These are phyloP conservation scores for Limnephilus rhombicus DNA, from an alignment of 2,888 invertebrate genomes.

Conservation along the genomic window DNA sequence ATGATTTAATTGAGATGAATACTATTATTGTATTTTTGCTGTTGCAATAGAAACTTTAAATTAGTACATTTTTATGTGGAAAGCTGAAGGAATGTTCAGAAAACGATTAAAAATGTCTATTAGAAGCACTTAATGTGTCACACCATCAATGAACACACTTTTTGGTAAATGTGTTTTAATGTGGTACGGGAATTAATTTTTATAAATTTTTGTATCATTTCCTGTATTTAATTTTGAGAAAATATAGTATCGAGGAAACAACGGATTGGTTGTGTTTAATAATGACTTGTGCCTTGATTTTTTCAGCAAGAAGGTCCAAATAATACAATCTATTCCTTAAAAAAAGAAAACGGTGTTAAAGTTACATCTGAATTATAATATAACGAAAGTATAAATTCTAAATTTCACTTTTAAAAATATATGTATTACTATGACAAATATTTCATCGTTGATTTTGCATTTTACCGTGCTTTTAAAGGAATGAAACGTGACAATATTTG, in stretches of 20 bases:
- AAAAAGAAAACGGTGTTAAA: slow-evolving; percentile 14
- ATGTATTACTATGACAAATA: neutral
- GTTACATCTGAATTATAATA: slow-evolving; percentile 18
- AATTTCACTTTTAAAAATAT: slow-evolving; percentile 3
- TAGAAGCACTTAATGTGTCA: neutral
- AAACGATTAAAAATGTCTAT: neutral
- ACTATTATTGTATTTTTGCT: neutral
- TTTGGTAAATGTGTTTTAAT: neutral
- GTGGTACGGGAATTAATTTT: neutral
- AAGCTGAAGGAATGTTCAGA: neutral
- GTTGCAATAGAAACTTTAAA: neutral
- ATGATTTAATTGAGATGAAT: neutral
- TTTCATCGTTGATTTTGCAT: slow-evolving; percentile 33
- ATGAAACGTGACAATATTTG: slow-evolving; percentile 45
- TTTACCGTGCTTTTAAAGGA: slow-evolving; percentile 22
- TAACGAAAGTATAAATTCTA: slow-evolving; percentile 12
- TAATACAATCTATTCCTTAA: slow-evolving; percentile 45
- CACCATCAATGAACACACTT: neutral
- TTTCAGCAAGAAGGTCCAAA: slow-evolving; percentile 55
- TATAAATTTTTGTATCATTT: neutral
- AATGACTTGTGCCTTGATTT: slow-evolving; percentile 55
- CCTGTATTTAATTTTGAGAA: neutral
- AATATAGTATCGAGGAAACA: slow-evolving; percentile 18
- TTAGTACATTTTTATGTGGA: neutral
- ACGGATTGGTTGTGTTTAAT: slow-evolving; percentile 38